These are phyloP conservation scores for Odocoileus virginianus DNA, from an alignment of 2,113 vertebrate genomes.

Conservation along the genomic window DNA sequence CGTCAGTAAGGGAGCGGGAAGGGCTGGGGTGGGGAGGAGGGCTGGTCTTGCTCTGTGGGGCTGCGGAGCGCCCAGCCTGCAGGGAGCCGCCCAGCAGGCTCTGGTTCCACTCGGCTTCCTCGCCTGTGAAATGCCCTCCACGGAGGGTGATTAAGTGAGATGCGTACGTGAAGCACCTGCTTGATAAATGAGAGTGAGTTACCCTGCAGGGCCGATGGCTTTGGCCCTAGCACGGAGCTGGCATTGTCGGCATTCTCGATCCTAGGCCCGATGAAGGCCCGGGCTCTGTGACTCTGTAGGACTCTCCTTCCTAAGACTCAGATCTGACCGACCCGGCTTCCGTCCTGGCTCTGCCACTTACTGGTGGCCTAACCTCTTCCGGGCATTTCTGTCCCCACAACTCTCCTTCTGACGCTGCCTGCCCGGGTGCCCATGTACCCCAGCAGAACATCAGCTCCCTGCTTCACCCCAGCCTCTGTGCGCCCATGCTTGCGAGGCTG, in stretches of 20 bases:
- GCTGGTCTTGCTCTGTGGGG: background rate
- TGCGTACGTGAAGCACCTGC: accelerated
- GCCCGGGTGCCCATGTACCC: accelerated
- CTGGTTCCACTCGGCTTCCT: background rate
- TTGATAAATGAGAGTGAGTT: accelerated
- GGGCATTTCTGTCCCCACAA: background rate
- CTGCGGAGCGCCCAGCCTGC: background rate
- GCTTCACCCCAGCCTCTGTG: background rate
- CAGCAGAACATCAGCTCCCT: background rate
- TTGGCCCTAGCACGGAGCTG: accelerated
- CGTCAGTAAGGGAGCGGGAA: accelerated
- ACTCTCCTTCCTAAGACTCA: background rate
- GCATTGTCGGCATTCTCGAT: accelerated
- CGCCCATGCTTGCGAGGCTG: background rate
- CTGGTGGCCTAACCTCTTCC: background rate
- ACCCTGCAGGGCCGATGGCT: accelerated
- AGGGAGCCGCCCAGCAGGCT: background rate
- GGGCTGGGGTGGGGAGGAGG: too few relatives aligned
- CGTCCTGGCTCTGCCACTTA: background rate
- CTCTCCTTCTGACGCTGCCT: accelerated
- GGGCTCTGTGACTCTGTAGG: background rate
- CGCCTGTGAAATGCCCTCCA: background rate
- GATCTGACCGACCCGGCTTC: background rate
- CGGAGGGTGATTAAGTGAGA: background rate
- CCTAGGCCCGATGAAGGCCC: background rate